Percentiles rank a stretch among this genome's conserved stretches.
Evolutionary conservation across 2,888 invertebrate genomes (phyloP).

Genomic region (Drosophila peninsularis): DNA sequence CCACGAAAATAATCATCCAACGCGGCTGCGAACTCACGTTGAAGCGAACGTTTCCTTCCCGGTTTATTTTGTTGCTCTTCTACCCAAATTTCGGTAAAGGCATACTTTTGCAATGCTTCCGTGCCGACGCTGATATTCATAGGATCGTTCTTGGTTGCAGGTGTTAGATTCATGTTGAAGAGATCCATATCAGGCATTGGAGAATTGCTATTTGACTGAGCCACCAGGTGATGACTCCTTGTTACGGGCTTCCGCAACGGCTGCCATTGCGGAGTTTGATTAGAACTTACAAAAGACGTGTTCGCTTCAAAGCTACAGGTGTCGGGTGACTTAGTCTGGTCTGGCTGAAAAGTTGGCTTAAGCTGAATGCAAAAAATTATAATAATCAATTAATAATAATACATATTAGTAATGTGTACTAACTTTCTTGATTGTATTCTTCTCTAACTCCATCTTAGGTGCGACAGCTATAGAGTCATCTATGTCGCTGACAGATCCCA

Average conservation of each 20-base stretch:
- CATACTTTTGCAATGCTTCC: slow-evolving; percentile 29
- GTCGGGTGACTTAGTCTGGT: not conserved
- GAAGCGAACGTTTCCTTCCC: not conserved
- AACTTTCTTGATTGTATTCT: slow-evolving; percentile 6
- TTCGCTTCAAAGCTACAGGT: not conserved
- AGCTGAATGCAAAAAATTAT: not conserved
- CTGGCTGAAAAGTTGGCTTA: not conserved
- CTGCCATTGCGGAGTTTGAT: not conserved
- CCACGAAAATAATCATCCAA: slow-evolving; percentile 43
- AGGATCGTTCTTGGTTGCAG: not conserved
- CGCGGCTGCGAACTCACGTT: slow-evolving; percentile 22
- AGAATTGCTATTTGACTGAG: not conserved
- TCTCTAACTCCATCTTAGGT: not conserved
- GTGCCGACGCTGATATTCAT: not conserved
- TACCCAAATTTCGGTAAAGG: slow-evolving; percentile 59
- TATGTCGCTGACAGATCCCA: not conserved
- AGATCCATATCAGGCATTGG: slow-evolving; percentile 21
- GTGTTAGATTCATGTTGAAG: slow-evolving; percentile 23
- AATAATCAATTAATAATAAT: not conserved
- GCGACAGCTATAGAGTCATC: not conserved
- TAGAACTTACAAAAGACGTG: not conserved
- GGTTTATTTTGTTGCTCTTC: slow-evolving; percentile 28
- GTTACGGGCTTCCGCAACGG: not conserved
- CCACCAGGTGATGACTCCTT: slow-evolving; percentile 18
- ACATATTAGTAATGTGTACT: not conserved